These are phyloP conservation scores for Andrena flavipes DNA, from an alignment of 2,888 invertebrate species.

Conservation along the genomic window DNA sequence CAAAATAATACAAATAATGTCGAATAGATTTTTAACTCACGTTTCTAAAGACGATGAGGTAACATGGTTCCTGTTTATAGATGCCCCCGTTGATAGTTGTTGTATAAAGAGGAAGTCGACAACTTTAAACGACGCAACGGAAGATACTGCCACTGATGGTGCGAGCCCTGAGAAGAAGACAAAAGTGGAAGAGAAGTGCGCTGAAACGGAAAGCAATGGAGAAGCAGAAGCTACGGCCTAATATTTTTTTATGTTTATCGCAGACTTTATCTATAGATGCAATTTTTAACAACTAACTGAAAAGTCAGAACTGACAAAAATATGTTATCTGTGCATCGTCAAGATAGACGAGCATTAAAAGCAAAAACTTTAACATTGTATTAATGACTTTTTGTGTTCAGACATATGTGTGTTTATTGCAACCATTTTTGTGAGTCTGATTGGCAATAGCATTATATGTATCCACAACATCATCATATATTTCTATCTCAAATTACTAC, in stretches of 20 bases:
- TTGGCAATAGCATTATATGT: conserved; percentile 52
- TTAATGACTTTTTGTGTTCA: conserved; percentile 68
- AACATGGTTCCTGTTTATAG: conserved; percentile 61
- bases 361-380: conserved; percentile 55
- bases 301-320: conserved; percentile 75
- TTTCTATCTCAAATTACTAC: conserved; percentile 45
- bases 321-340: conserved; percentile 74
- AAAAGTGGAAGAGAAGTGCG: conserved; percentile 88
- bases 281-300: conserved; percentile 76
- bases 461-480: conserved; percentile 53
- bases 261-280: conserved; percentile 78
- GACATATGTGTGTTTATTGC: conserved; percentile 64
- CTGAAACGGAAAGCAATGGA: conserved; percentile 86
- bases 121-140: conserved; percentile 80
- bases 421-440: conserved; percentile 58
- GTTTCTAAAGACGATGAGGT: background rate
- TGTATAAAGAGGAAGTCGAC: conserved; percentile 91
- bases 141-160: conserved; percentile 85
- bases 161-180: conserved; percentile 91
- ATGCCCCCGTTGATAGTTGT: conserved; percentile 82
- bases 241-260: conserved; percentile 70
- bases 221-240: conserved; percentile 83
- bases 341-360: conserved; percentile 57
- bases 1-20: background rate
- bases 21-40: too few relatives aligned